Conservation (phyloP, 1,140 invertebrate species). For the Drosophila pseudoananassae region DNA sequence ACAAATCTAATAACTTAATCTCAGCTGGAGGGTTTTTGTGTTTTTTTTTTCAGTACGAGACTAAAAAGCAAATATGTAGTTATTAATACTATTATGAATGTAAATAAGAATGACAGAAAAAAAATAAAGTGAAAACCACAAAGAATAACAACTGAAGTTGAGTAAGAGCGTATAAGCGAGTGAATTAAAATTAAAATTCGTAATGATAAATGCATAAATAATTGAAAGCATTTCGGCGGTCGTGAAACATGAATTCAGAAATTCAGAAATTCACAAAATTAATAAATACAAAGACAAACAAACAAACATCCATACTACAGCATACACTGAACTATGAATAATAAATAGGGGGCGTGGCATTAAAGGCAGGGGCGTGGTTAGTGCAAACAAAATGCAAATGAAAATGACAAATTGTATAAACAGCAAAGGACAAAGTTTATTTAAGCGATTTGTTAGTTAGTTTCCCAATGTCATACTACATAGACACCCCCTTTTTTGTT, state of each 20-base stretch:
- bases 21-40: slow-evolving; percentile 15
- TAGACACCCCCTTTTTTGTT: background rate
- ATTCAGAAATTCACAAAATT: slow-evolving; percentile 58
- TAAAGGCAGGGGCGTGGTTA: background rate
- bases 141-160: slow-evolving; percentile 9
- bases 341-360: slow-evolving; percentile 50
- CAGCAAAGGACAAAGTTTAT: slow-evolving; percentile 73
- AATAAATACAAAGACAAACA: slow-evolving; percentile 59
- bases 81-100: slow-evolving; percentile 62
- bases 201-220: slow-evolving; percentile 69
- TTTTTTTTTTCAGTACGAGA: slow-evolving; percentile 2
- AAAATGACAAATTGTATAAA: slow-evolving; percentile 73
- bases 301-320: slow-evolving; percentile 14
- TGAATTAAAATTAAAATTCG: slow-evolving; percentile 41
- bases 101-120: slow-evolving; percentile 49
- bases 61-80: slow-evolving; percentile 34
- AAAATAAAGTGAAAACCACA: slow-evolving; percentile 21
- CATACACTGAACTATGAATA: slow-evolving; percentile 61
- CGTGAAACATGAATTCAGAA: slow-evolving; percentile 64
- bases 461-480: background rate
- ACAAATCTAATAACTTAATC: background rate
- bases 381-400: slow-evolving; percentile 64
- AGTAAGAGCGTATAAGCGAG: background rate
- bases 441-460: slow-evolving; percentile 75
- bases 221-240: slow-evolving; percentile 46